These are phyloP conservation scores for Dendronephthya gigantea DNA, from an alignment of 64 coral and sea anemone species.

Conservation along the genomic window DNA sequence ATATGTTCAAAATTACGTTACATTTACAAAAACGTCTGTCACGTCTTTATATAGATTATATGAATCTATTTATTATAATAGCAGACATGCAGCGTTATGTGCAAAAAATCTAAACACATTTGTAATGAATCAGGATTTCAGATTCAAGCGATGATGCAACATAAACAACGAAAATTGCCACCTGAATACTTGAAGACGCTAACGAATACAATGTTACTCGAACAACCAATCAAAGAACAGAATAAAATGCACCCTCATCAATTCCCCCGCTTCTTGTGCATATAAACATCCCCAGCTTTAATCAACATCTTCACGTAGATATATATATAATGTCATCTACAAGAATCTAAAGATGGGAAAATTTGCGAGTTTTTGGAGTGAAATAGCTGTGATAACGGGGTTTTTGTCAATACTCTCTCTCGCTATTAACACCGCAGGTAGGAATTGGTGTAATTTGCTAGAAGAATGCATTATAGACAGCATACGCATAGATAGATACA, in stretches of 20 bases:
- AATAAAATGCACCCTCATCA: not conserved
- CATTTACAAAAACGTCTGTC: too few species aligned
- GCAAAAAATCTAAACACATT: too few species aligned
- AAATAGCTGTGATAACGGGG: not conserved
- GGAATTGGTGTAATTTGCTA: not conserved
- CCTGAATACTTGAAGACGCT: constrained; percentile 1
- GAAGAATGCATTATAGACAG: not conserved
- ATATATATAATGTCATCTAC: not conserved
- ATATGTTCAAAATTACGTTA: too few species aligned
- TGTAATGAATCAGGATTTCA: too few species aligned
- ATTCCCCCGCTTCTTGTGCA: not conserved
- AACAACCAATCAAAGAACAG: not conserved
- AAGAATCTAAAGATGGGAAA: not conserved
- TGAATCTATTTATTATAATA: too few species aligned
- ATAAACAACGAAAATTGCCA: not conserved
- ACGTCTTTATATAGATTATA: too few species aligned
- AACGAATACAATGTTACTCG: not conserved
- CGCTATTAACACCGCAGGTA: not conserved
- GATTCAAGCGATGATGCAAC: not conserved
- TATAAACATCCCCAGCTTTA: not conserved
- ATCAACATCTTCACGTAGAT: not conserved
- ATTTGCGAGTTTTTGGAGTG: not conserved
- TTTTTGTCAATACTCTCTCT: not conserved
- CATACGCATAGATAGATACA: not conserved
- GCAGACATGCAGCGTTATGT: too few species aligned